Evolutionary conservation across 1,140 invertebrate genomes (phyloP), one percentile per base, ranked within the genome.

Genomic region (Drosophila jambulina): DNA sequence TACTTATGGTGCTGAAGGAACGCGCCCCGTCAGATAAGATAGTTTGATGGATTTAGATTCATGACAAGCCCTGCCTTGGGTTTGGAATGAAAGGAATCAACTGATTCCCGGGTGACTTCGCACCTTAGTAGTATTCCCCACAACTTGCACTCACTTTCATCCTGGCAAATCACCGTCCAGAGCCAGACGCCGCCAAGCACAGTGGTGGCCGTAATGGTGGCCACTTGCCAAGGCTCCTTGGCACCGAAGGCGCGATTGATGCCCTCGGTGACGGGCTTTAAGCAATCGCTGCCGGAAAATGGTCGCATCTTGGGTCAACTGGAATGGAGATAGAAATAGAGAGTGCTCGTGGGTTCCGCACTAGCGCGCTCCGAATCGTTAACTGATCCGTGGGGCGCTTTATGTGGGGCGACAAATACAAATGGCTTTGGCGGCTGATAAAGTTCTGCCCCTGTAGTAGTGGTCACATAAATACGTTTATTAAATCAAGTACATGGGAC

Each of bases 171-270:
- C 68, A 96, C 95, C 65, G 96, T 95, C 93, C 95, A 96, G 3
- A 96, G 80, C 94, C 95, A 96, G 6, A 97, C 94, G 29, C 95
- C 86, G 4, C 94, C 93, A 2, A 97, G 91, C 3, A 96, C 94
- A 13, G 95, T 94, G 23, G 95, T 94, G n/a, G 95, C 95, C 21
- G 96, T 96, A 80, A 96, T 95, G 9, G 95, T 94, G 1, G 95
- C 95, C 71, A 97, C 95, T 93, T 96, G 95, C 95, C 96, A 96
- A 80, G 96, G 96, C 91, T 97, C 96, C 85, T 94, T 95, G 36
- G 94, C 94, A 53, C 93, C 93, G 83, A 96, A 96, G 3, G 93
- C 78, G 27, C 93, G 92, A 92, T 97, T 96, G 9, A 92, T 77
- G 48, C 79, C 82, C 54, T 77, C 78, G 38, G 80, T 65, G 45